Evolutionary conservation across 2,888 invertebrate genomes (phyloP).

Genomic region (Callimorpha dominula): DNA sequence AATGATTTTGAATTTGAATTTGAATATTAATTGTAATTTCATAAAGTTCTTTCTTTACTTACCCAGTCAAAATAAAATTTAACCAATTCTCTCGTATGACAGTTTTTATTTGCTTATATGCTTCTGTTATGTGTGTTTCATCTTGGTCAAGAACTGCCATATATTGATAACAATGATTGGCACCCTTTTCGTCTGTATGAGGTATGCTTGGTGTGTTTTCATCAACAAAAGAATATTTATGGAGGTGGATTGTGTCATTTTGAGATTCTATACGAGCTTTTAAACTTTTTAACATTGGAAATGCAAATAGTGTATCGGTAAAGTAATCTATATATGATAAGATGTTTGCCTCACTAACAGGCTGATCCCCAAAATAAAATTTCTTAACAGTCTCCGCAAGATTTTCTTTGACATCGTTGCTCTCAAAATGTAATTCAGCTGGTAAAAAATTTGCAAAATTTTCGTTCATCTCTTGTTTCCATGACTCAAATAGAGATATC

Average conservation of each 20-base stretch:
- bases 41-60: too few species aligned
- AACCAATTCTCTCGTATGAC: too few species aligned
- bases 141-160: constrained; percentile 37
- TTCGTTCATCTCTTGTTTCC: constrained; percentile 56
- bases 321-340: constrained; percentile 50
- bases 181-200: constrained; percentile 52
- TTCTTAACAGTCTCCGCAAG: constrained; percentile 52
- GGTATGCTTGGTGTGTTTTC: constrained; percentile 44
- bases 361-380: constrained; percentile 61
- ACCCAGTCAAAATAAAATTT: too few species aligned
- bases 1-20: too few species aligned
- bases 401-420: constrained; percentile 47
- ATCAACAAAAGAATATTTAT: constrained; percentile 61
- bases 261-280: constrained; percentile 42
- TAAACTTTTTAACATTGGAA: constrained; percentile 56
- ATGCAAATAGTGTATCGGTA: constrained; percentile 69
- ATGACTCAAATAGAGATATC: constrained; percentile 35
- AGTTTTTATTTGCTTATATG: too few species aligned
- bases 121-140: constrained; percentile 13
- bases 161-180: constrained; percentile 59
- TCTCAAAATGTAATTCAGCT: constrained; percentile 57
- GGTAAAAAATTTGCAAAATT: constrained; percentile 62
- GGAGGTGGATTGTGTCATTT: constrained; percentile 52
- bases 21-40: too few species aligned
- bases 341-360: constrained; percentile 41